phyloP scores from a whole-genome alignment of 2,113 vertebrate genomes.

The Esox niger region DNA sequence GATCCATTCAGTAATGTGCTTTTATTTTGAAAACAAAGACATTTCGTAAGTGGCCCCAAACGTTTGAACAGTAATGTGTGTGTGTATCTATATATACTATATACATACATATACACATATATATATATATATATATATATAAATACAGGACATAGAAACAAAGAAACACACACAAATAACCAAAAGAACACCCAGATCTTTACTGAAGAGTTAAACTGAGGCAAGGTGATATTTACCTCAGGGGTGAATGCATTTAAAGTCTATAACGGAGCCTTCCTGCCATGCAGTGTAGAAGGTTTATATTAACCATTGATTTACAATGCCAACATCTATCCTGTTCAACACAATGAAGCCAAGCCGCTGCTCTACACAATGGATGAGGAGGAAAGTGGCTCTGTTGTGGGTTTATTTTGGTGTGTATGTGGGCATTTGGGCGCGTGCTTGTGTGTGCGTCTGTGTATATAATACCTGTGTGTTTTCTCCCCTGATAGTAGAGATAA shows the following conservation, averaged over 20 bases:
- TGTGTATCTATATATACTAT: no score
- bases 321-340: conserved; percentile 25
- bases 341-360: conserved; percentile 12
- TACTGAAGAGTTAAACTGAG: background rate
- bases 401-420: conserved; percentile 1
- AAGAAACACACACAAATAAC: background rate
- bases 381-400: background rate
- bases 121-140: background rate
- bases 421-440: background rate
- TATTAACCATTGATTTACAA: conserved; percentile 26
- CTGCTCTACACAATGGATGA: conserved; percentile 1
- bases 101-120: background rate
- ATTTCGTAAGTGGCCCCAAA: no score
- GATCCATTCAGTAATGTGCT: no score
- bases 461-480: conserved; percentile 17
- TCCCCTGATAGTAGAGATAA: conserved; percentile 46
- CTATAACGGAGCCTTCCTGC: background rate
- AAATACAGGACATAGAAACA: background rate
- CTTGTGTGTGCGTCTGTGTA: background rate
- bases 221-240: conserved; percentile 3
- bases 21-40: no score
- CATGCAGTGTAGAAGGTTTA: conserved; percentile 1
- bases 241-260: conserved; percentile 3
- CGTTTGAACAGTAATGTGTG: no score
- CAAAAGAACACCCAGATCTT: background rate